A percentile compares a stretch with the other conserved stretches of the same genome.
These are phyloP conservation scores for Mimachlamys varia DNA, from an alignment of 2,888 invertebrate genomes.

Conservation along the genomic window DNA sequence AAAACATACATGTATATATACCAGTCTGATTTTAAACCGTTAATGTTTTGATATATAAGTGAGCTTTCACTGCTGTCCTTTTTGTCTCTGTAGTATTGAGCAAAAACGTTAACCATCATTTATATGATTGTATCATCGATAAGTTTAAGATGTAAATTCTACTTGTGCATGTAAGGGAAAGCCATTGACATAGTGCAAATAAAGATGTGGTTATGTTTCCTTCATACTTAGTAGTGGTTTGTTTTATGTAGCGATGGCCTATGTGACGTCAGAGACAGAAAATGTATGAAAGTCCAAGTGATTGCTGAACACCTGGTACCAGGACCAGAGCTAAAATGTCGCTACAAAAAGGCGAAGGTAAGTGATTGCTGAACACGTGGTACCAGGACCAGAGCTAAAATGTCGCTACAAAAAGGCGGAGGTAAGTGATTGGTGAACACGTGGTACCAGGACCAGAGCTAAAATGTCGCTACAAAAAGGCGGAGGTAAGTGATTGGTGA, in stretches of 20 bases:
- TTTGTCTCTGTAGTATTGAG: no score
- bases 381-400: conserved; percentile 37
- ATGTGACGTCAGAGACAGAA: conserved; percentile 41
- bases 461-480: conserved; percentile 17
- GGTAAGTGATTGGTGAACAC: conserved; percentile 45
- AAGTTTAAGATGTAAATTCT: no score
- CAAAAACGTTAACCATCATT: no score
- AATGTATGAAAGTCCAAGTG: conserved; percentile 37
- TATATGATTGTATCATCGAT: no score
- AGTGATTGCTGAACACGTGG: conserved; percentile 45
- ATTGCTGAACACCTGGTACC: conserved; percentile 47
- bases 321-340: conserved; percentile 34
- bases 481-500: conserved; percentile 41
- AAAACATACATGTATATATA: no score
- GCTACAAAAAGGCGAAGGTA: background rate
- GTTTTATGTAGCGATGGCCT: conserved; percentile 37
- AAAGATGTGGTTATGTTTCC: no score
- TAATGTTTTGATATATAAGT: no score
- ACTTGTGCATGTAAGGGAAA: no score
- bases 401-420: conserved; percentile 5
- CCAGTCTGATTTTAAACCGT: no score
- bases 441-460: conserved; percentile 39
- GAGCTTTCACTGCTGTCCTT: no score
- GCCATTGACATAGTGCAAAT: no score
- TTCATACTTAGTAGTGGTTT: no score